Evolutionary conservation across 2,797 vertebrate genomes (phyloP).

Genomic region (Phyllotis vaccarum): DNA sequence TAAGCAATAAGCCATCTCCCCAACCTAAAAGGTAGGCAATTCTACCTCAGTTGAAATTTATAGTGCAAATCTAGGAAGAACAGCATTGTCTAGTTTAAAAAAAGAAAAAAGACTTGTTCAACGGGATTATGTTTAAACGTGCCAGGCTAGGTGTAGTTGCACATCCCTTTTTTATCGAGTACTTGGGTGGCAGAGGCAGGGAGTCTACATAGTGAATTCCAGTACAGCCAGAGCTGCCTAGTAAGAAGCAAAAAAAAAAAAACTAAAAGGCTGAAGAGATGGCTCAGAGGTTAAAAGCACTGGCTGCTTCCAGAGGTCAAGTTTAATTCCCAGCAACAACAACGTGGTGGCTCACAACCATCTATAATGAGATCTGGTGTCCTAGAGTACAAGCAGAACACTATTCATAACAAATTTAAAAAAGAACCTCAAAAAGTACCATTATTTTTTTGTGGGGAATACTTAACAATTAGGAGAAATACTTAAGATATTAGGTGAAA

Average conservation of each 20-base stretch:
- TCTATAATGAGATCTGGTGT: too few relatives aligned
- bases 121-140: constrained; percentile 18
- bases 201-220: neutral
- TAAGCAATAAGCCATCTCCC: neutral
- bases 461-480: constrained; percentile 12
- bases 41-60: constrained; percentile 13
- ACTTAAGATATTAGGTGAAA: neutral
- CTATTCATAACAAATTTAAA: neutral
- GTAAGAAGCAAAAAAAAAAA: too few relatives aligned
- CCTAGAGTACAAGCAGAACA: too few relatives aligned
- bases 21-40: neutral
- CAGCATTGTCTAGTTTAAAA: neutral
- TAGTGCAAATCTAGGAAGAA: neutral
- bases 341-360: too few relatives aligned
- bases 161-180: neutral
- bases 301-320: accelerated
- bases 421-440: neutral
- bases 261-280: too few relatives aligned
- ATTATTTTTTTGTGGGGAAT: neutral
- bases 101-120: neutral
- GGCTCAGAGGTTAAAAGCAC: too few relatives aligned
- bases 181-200: neutral
- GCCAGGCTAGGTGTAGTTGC: neutral
- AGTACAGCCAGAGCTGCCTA: neutral
- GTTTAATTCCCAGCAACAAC: too few relatives aligned